Evolutionary conservation across 2,888 invertebrate genomes (phyloP).

Genomic region (Campaea margaritaria): DNA sequence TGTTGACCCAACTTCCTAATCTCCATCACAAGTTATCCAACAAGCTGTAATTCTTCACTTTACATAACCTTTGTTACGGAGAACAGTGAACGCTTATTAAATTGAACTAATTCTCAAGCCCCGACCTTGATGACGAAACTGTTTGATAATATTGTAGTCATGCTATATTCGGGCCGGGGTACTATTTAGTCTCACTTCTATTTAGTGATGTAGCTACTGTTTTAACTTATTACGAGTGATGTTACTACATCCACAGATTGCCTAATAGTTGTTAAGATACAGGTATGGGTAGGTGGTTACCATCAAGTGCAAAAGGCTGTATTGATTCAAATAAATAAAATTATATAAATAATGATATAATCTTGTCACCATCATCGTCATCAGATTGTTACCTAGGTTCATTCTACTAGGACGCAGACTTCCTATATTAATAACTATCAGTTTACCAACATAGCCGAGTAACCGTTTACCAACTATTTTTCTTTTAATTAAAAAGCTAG

Average conservation of each 20-base stretch:
- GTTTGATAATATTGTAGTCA: conserved; percentile 21
- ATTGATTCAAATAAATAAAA: too few species aligned
- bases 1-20: conserved; percentile 16
- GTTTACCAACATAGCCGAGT: too few species aligned
- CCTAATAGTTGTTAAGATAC: too few species aligned
- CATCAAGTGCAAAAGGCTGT: too few species aligned
- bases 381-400: too few species aligned
- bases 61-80: conserved; percentile 22
- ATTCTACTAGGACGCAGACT: too few species aligned
- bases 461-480: too few species aligned
- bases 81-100: conserved; percentile 24
- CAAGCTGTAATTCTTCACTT: conserved; percentile 19
- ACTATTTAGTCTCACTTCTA: conserved; percentile 10
- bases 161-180: conserved; percentile 13
- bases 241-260: too few species aligned
- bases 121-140: conserved; percentile 32
- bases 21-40: conserved; percentile 20
- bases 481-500: too few species aligned
- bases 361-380: too few species aligned
- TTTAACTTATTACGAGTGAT: neutral
- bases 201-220: conserved; percentile 3
- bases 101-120: conserved; percentile 33
- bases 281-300: neutral
- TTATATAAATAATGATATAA: too few species aligned
- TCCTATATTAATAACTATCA: too few species aligned